Percentiles rank a stretch among this genome's conserved stretches.
phyloP scores from a whole-genome alignment of 2,888 invertebrate species.

The Diogma glabrata region DNA sequence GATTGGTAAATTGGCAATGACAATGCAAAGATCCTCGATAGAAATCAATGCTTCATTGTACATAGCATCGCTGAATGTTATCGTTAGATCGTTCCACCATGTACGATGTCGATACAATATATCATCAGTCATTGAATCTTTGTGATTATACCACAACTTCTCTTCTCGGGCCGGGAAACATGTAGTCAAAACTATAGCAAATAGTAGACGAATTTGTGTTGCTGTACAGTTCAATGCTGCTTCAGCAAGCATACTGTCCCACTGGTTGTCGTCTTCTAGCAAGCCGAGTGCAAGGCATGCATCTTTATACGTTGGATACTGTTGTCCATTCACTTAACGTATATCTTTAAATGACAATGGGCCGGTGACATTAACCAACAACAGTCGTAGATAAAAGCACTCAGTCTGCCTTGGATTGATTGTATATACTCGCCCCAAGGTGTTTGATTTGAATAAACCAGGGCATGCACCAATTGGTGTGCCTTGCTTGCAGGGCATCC shows the following conservation, averaged over 20 bases:
- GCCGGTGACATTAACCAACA: background rate
- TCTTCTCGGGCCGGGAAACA: background rate
- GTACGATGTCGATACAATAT: background rate
- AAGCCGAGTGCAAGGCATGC: background rate
- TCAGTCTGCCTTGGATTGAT: background rate
- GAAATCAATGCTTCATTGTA: constrained; percentile 16
- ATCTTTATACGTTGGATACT: background rate
- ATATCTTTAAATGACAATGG: constrained; percentile 3
- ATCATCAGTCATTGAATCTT: too few relatives aligned
- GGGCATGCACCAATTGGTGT: too few relatives aligned
- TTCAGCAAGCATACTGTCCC: too few relatives aligned
- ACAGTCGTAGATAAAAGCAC: background rate
- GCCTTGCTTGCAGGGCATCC: too few relatives aligned
- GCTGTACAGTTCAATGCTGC: constrained; percentile 17
- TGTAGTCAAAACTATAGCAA: background rate
- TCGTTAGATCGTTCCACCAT: background rate
- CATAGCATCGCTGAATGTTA: constrained; percentile 9
- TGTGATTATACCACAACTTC: too few relatives aligned
- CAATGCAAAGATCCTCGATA: background rate
- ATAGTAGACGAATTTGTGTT: constrained; percentile 22
- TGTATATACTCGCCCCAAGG: constrained; percentile 1
- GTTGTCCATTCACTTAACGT: background rate
- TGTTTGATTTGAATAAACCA: too few relatives aligned
- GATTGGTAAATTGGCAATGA: background rate
- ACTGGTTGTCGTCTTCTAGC: too few relatives aligned